Conservation (phyloP, 2,888 invertebrate species). For the Mesochorus sp. region DNA sequence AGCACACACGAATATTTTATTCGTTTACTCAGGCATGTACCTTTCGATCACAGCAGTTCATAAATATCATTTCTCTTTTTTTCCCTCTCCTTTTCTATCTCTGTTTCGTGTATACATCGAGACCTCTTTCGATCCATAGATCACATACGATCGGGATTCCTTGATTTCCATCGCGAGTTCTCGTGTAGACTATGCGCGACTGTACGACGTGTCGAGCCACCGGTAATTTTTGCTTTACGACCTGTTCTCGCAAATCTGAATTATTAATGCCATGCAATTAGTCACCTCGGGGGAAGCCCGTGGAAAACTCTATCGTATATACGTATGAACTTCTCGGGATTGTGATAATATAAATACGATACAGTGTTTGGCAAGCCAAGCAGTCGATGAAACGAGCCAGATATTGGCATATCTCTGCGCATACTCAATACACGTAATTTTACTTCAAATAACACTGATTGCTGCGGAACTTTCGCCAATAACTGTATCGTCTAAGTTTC, state of each 20-base stretch:
- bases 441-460: background rate
- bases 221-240: slow-evolving; percentile 72
- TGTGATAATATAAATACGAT: background rate
- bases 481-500: slow-evolving; percentile 1
- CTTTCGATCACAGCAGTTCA: background rate
- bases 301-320: slow-evolving; percentile 25
- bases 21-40: background rate
- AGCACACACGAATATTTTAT: slow-evolving; percentile 23
- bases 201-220: slow-evolving; percentile 3
- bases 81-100: background rate
- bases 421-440: background rate
- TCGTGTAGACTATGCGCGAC: slow-evolving; percentile 14
- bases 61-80: background rate
- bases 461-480: slow-evolving; percentile 5
- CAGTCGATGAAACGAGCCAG: background rate
- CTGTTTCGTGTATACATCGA: background rate
- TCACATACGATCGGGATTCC: slow-evolving; percentile 23
- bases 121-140: slow-evolving; percentile 21
- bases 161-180: slow-evolving; percentile 50
- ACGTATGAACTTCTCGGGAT: background rate
- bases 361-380: background rate
- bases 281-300: slow-evolving; percentile 38
- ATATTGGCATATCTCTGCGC: background rate
- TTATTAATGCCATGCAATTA: slow-evolving; percentile 69
- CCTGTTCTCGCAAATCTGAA: slow-evolving; percentile 60